Base-by-base conservation (phyloP, 2,888 invertebrate species). In the Nemotelus pantherinus region DNA sequence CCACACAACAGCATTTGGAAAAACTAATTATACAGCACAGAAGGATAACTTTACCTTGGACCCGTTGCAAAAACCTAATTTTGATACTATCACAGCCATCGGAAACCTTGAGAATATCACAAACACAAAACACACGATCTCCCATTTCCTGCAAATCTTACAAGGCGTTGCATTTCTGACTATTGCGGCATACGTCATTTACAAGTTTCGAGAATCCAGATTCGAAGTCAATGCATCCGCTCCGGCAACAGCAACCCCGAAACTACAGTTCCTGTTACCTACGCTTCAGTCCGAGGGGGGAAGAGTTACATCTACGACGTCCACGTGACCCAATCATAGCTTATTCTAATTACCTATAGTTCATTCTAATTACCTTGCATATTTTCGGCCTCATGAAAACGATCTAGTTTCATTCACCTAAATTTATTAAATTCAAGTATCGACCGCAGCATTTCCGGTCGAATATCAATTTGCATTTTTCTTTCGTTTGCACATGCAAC, bases 241-340 rank as follows among this genome's bases (percentile, higher is more conserved):
- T 64, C 43, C 39, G 4, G 45, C 6, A 65, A 43, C 65, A 45
- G 45, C 44, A 44, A n/a, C 65, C 10, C 2, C 47, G 45, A 44
- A 4, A 10, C 2, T n/a, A 25, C 65, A 44, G 65, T 45, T 65
- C 6, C 65, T 44, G 65, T 45, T 10, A 9, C 65, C 65, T 7
- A 9, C 65, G 65, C 65, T 65, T 10, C 47, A 44, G 10, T 41
- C 43, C 25, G 25, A 65, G 45, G 65, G 45, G 65, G 65, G 45
- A 65, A 47, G 65, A 65, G 65, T 65, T 65, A 65, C 65, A 39
- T 5, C 43, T 5, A 43, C 39, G 5, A 4, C 58, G 25, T 10
- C 58, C 25, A 25, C 25, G 25, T 25, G 25, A 25, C 25, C 25
- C 25, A 25, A 25, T 25, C 25, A 25, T 25, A 25, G 25, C 25